A percentile compares a stretch with the other conserved stretches of the same genome.
These are phyloP conservation scores for Baryphthengus martii DNA, from an alignment of 2,113 vertebrate genomes.

Conservation along the genomic window DNA sequence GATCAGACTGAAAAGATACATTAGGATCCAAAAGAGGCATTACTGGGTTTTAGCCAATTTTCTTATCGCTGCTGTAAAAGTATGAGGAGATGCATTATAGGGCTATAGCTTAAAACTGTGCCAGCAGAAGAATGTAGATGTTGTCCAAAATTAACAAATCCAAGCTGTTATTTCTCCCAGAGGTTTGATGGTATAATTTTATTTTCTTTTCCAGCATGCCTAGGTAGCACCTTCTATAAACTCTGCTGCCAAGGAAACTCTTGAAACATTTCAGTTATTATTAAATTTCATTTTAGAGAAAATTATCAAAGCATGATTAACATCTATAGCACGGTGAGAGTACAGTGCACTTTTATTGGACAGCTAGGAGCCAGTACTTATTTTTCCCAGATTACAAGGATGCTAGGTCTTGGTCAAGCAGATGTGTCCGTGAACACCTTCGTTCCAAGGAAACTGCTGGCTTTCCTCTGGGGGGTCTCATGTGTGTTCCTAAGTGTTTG, in stretches of 20 bases:
- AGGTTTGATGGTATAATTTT: background rate
- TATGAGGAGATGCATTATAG: background rate
- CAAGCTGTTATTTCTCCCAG: slow-evolving; percentile 26
- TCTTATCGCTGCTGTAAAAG: background rate
- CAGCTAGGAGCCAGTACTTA: background rate
- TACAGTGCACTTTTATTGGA: background rate
- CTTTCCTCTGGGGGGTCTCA: background rate
- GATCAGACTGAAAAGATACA: background rate
- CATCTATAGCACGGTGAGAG: background rate
- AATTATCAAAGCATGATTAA: background rate
- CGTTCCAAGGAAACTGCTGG: background rate
- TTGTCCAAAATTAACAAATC: slow-evolving; percentile 48
- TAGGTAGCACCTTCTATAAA: background rate
- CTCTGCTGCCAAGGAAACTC: background rate
- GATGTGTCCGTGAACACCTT: background rate
- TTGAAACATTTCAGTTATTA: background rate
- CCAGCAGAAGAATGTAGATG: background rate
- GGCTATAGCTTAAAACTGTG: background rate
- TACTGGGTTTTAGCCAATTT: background rate
- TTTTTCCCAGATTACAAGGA: slow-evolving; percentile 28
- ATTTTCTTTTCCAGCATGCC: background rate
- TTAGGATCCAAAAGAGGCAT: background rate
- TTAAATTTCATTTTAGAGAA: background rate
- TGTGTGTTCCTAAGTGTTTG: background rate
- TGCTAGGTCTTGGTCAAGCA: background rate